Evolutionary conservation across 2,888 invertebrate genomes (phyloP), one percentile per base, ranked within the genome.

Genomic region (Stenchaetothrips biformis): DNA sequence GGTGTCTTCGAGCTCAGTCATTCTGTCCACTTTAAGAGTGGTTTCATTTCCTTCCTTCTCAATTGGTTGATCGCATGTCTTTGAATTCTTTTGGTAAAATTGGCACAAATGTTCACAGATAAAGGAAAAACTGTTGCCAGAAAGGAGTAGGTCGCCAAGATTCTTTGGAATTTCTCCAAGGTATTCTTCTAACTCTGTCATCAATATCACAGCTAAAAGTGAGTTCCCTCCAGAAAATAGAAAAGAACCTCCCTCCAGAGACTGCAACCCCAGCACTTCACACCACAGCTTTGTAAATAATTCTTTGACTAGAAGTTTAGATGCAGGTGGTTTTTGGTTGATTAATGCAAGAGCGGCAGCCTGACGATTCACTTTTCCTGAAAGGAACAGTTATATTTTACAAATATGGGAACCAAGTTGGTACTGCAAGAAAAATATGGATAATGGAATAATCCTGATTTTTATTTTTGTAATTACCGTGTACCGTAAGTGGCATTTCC

Each of bases 141-240:
- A 78, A 16, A 83, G 80, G 6, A 83, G 78, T 27, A 59, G 67
- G 11, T 78, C 48, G 8, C 82, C 21, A 16, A 83, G 77, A 25
- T 49, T 53, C 11, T 62, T 79, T n/a, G 80, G 80, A 13, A 80
- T 48, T 25, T 47, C 74, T 74, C 82, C 82, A 11, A 82, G 77
- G 49, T 80, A 77, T 47, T 80, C 80, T 82, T 91, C 89, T 79
- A 93, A 84, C 83, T 89, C 89, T 83, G 89, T 90, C 74, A 90
- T 88, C 81, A 94, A 87, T 82, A 91, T 89, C 9, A 93, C 87
- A n/a, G 92, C 92, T 53, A 88, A 86, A 81, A 94, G 88, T 0
- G 94, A 94, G 83, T 91, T 91, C 2, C 94, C 94, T 48, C 94
- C 94, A 77, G 81, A 81, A 0, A 81, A 49, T 6, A 86, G 81